phyloP scores from a whole-genome alignment of 2,797 vertebrate species.

The Rhincodon typus region DNA sequence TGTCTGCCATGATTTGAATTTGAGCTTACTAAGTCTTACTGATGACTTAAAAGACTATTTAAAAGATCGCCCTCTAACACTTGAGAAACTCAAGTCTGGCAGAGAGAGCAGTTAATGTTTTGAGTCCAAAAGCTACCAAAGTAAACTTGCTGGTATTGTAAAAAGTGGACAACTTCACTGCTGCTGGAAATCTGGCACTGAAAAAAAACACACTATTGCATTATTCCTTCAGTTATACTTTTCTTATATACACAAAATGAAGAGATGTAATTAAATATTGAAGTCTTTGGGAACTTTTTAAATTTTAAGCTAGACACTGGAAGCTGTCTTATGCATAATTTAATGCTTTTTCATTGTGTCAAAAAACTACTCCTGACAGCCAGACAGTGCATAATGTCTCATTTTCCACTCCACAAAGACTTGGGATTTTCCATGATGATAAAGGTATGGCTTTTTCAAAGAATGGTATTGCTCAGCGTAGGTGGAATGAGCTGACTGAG shows the following conservation, averaged over 20 bases:
- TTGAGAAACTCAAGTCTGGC: background rate
- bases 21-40: background rate
- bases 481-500: conserved; percentile 8
- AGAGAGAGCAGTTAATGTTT: too few relatives aligned
- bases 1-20: too few relatives aligned
- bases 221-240: too few relatives aligned
- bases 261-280: background rate
- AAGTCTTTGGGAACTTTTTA: background rate
- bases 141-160: background rate
- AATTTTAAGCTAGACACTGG: background rate
- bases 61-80: too few relatives aligned
- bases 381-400: background rate
- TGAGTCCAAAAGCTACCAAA: too few relatives aligned
- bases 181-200: background rate
- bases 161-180: background rate
- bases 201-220: background rate
- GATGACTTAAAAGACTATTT: too few relatives aligned
- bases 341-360: background rate
- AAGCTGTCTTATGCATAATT: too few relatives aligned
- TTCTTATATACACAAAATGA: too few relatives aligned
- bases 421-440: background rate
- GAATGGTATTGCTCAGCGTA: background rate
- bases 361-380: background rate
- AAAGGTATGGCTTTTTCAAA: conserved; percentile 12
- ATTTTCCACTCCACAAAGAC: conserved; percentile 8